Percentiles rank a stretch among this genome's conserved stretches.
Conservation (phyloP, 2,797 vertebrate species). For the Pampus argenteus region DNA sequence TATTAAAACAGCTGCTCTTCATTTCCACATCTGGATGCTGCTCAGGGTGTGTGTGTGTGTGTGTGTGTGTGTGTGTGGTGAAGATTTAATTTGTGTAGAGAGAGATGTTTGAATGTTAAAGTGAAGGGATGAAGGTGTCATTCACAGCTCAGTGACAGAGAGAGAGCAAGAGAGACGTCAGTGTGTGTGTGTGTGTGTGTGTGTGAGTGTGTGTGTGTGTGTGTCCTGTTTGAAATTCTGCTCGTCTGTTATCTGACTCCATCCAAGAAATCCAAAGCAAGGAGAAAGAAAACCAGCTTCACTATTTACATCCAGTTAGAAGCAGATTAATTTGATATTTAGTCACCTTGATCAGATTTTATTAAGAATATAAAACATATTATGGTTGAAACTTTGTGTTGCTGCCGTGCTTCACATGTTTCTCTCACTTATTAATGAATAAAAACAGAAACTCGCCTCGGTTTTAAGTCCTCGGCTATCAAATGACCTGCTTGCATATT, state of each 20-base stretch:
- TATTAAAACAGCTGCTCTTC: slow-evolving; percentile 75
- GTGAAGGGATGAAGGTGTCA: slow-evolving; percentile 75
- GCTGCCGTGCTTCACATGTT: background rate
- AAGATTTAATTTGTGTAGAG: slow-evolving; percentile 38
- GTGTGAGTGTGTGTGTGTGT: slow-evolving; percentile 45
- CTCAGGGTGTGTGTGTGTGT: background rate
- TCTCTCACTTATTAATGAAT: background rate
- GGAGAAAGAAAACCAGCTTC: background rate
- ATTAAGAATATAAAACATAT: background rate
- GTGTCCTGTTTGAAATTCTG: slow-evolving; percentile 76
- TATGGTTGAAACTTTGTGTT: background rate
- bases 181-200: slow-evolving; percentile 30
- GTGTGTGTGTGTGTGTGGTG: slow-evolving; percentile 21
- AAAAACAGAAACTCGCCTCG: no score
- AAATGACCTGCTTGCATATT: no score
- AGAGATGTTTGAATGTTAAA: slow-evolving; percentile 72
- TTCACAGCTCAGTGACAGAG: slow-evolving; percentile 75
- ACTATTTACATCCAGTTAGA: background rate
- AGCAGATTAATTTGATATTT: background rate
- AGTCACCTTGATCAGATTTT: background rate
- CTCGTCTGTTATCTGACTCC: slow-evolving; percentile 75
- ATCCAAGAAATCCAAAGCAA: slow-evolving; percentile 63
- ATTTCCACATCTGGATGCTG: slow-evolving; percentile 67
- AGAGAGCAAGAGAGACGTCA: slow-evolving; percentile 15
- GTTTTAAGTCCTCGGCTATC: no score